Base-by-base conservation (phyloP, 2,797 vertebrate genomes). In the Melanotaenia trifasciata region DNA sequence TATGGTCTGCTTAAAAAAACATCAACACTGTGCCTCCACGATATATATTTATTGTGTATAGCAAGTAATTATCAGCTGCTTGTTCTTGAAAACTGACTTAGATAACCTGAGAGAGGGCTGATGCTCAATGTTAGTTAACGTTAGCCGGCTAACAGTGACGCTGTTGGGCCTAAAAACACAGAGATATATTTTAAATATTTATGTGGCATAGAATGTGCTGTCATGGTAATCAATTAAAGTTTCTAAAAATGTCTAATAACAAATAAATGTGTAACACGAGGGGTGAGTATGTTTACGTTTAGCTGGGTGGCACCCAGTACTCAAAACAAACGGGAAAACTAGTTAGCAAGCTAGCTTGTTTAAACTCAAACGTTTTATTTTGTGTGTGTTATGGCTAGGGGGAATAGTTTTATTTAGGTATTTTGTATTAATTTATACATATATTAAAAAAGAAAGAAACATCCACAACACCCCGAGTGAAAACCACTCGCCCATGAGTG, bases 71-170 rank as follows among this genome's bases (percentile, higher is more conserved):
- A n/a, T 32, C 1, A 18, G 22, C 32, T 45, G 11, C 22, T 13
- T n/a, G 20, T 36, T 16, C 36, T 3, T 8, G 43, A 11, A 5
- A 47, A 11, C 18, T 1, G 14, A 33, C 68, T 58, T 3, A 58
- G 16, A 56, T 45, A 59, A 79, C 51, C 51, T n/a, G 33, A 57
- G 67, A 58, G 64, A 72, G 38, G 69, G 76, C 59, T 81, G 78
- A 80, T 76, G 78, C 72, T 67, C 16, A 32, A 50, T 58, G 54
- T 67, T 70, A 38, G 59, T 54, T 22, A 28, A 57, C 28, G 79
- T 79, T 57, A 80, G 81, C 77, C 66, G 64, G 72, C 78, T 67
- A 3, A 82, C 66, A 56, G 86, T 91, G 90, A 91, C 87, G 86
- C 84, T 47, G 74, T 81, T 83, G 75, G 89, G 87, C 86, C 87